These are phyloP conservation scores for Limnephilus auricula DNA, from an alignment of 2,888 invertebrate genomes.

Conservation along the genomic window DNA sequence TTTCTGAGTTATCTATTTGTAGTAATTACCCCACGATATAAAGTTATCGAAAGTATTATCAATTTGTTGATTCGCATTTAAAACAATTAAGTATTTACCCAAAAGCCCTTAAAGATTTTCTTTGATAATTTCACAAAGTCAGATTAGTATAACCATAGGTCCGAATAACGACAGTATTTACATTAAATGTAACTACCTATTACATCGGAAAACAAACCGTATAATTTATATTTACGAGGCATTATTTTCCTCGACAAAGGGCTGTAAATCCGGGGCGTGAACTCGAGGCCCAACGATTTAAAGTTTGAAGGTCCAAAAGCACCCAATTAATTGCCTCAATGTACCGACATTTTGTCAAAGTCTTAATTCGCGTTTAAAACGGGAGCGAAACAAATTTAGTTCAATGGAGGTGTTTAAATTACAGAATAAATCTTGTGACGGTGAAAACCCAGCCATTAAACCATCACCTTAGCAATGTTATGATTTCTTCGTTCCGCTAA, in stretches of 20 bases:
- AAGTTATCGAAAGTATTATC: not conserved
- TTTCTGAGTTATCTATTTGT: too few species aligned
- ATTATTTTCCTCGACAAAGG: not conserved
- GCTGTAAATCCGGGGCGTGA: not conserved
- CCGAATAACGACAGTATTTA: too few species aligned
- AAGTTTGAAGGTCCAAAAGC: not conserved
- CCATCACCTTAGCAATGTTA: not conserved
- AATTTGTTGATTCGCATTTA: not conserved
- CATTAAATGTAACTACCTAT: not conserved
- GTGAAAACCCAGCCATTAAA: not conserved
- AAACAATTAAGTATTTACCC: not conserved
- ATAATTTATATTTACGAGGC: not conserved
- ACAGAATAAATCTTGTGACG: not conserved
- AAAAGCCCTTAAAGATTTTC: not conserved
- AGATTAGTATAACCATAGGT: not conserved
- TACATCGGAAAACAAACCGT: not conserved
- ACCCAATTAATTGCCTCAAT: not conserved
- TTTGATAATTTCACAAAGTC: not conserved
- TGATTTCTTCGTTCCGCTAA: not conserved
- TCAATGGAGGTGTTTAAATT: not conserved
- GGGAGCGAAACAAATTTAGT: not conserved
- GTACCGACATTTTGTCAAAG: slow-evolving; percentile 9
- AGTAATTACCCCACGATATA: too few species aligned
- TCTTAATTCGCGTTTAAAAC: not conserved
- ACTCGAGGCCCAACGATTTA: not conserved